Evolutionary conservation across 1,140 invertebrate species (phyloP), one percentile per base, ranked within the genome.

Genomic region (Lanistes nyassanus): DNA sequence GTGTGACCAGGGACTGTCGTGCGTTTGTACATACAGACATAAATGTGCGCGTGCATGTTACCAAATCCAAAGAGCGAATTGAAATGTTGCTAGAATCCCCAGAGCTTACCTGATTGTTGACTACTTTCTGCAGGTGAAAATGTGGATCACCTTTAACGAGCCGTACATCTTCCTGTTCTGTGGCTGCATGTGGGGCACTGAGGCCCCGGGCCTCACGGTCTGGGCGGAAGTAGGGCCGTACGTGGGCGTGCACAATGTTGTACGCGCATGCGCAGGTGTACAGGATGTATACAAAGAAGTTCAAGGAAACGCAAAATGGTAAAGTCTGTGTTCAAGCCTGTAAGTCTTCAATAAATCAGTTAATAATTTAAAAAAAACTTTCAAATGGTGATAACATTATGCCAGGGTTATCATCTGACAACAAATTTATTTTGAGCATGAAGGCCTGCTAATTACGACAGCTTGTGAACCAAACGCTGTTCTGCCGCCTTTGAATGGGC

Each of bases 81-180:
- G 3, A 31, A 9, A 23, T 16, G 23, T 60, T 31, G 9, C 3
- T 31, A 23, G 5, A 26, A 26, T 23, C 13, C 56, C n/a, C n/a
- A n/a, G n/a, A n/a, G 29, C 23, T 31, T 60, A 9, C 7, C 13
- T 31, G 89, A 1, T 34, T 16, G 37, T 53, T 13, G 19, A 6
- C 3, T 66, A 1, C 29, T 29, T 39, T 51, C 26, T 77, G 21
- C 53, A 88, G 80, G 89, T 90, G 0, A 88, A 88, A 42, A 80
- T 77, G 4, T 91, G 89, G 89, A 84, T 90, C 9, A 90, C 90
- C 16, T 81, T 90, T 62, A 90, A 91, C 71, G 90, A 91, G 64
- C 88, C 90, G 0, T 82, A 74, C 23, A 80, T 85, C 0, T 78
- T 87, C n/a, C 56, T 80, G 5, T 76, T 70, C 36, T 39, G 79